Conservation (phyloP, 2,113 vertebrate species). For the Tachysurus fulvidraco region DNA sequence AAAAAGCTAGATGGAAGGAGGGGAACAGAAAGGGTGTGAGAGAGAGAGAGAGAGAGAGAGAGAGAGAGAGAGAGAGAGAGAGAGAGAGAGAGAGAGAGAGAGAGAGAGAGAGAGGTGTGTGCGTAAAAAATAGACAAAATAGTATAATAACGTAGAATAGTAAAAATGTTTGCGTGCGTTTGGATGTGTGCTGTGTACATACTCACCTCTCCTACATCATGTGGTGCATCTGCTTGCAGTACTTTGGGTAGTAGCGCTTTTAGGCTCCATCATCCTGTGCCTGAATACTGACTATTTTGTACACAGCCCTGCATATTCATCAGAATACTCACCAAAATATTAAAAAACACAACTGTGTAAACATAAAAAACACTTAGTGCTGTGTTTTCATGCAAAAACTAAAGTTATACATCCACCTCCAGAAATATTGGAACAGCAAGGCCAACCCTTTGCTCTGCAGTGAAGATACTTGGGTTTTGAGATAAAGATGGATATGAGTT, state of each 20-base stretch:
- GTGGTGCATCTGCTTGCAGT: background rate
- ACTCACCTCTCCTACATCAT: background rate
- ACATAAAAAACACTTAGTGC: background rate
- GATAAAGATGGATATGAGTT: background rate
- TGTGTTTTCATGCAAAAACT: background rate
- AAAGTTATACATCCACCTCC: background rate
- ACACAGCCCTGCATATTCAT: background rate
- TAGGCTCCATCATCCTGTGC: background rate
- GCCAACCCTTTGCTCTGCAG: background rate
- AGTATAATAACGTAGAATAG: background rate
- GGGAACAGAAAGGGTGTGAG: no score
- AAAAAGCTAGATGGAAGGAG: slow-evolving; percentile 22
- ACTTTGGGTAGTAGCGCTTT: background rate
- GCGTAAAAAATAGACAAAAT: background rate
- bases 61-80: background rate
- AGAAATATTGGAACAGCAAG: background rate
- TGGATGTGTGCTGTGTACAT: background rate
- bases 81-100: no score
- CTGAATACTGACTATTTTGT: background rate
- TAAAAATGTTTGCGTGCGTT: background rate
- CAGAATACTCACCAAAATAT: background rate
- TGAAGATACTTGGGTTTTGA: background rate
- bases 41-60: no score
- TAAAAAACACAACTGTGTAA: background rate
- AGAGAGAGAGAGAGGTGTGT: background rate